These are phyloP conservation scores for Pollenia labialis DNA, from an alignment of 2,888 invertebrate species.

Conservation along the genomic window DNA sequence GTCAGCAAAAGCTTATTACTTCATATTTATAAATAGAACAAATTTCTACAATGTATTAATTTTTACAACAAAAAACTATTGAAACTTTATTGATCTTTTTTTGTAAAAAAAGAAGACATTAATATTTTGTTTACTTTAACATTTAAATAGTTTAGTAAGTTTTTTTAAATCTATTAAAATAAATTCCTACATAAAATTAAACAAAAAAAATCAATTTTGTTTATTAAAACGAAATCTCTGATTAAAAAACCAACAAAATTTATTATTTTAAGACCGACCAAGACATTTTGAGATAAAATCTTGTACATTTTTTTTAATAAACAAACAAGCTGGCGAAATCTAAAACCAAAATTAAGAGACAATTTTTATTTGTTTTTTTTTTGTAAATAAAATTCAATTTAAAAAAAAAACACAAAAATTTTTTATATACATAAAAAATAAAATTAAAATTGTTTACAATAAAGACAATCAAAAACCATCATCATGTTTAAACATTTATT, in stretches of 20 bases:
- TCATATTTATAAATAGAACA: not conserved
- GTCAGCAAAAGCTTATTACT: not conserved
- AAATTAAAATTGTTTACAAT: conserved; percentile 14
- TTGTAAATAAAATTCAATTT: not conserved
- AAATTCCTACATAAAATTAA: no score
- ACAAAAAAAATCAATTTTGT: not conserved
- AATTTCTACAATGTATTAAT: no score
- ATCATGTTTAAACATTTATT: not conserved
- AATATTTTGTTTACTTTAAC: no score
- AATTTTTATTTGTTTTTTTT: not conserved
- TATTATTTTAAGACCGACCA: not conserved
- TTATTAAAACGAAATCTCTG: not conserved
- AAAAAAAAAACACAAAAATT: not conserved
- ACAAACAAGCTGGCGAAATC: conserved; percentile 8
- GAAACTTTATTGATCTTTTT: not conserved
- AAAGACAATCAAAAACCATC: conserved; percentile 24
- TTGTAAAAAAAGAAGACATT: not conserved
- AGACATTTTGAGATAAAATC: conserved; percentile 30
- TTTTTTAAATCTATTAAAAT: not conserved
- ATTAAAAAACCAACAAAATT: not conserved
- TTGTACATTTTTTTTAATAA: not conserved
- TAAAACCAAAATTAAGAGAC: conserved; percentile 2
- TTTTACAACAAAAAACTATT: not conserved
- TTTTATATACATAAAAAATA: not conserved
- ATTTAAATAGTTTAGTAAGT: not conserved